Conservation (phyloP, 2,113 vertebrate species). For the Spermophilus dauricus region DNA sequence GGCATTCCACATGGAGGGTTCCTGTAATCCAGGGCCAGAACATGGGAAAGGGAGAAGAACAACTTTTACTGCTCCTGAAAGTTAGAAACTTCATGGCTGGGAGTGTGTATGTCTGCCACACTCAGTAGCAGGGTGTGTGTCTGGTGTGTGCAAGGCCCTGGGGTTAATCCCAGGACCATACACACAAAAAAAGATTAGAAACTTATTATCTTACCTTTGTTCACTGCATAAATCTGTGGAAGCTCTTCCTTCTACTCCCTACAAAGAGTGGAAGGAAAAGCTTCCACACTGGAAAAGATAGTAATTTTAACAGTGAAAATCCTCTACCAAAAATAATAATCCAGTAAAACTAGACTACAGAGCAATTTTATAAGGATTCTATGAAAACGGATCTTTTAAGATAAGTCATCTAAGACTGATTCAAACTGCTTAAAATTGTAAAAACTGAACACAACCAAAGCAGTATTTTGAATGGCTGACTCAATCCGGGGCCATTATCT, state of each 20-base stretch:
- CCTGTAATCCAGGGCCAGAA: not conserved
- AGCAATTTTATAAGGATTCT: conserved; percentile 40
- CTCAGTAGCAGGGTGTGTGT: not conserved
- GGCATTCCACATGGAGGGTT: not conserved
- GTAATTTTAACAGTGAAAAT: conserved; percentile 4
- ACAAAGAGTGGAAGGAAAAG: not conserved
- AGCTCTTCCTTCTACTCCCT: not conserved
- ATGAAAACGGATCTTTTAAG: conserved; percentile 29
- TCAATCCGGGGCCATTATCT: not conserved
- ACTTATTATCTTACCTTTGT: not conserved
- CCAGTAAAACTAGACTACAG: conserved; percentile 44
- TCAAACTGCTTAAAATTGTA: conserved; percentile 30
- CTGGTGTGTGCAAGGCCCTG: not conserved
- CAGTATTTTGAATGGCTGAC: not conserved
- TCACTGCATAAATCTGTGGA: not conserved
- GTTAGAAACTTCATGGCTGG: not conserved
- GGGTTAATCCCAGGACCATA: no score
- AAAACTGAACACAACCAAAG: conserved; percentile 16
- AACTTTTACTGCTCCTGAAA: not conserved
- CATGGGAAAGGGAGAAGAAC: not conserved
- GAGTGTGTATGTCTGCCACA: not conserved
- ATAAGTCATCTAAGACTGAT: conserved; percentile 29
- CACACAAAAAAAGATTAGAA: not conserved
- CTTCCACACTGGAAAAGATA: not conserved
- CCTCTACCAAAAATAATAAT: conserved; percentile 33